A percentile compares a stretch with the other conserved stretches of the same genome.
Evolutionary conservation across 2,797 vertebrate species (phyloP).

Genomic region (Propithecus deckenii): DNA sequence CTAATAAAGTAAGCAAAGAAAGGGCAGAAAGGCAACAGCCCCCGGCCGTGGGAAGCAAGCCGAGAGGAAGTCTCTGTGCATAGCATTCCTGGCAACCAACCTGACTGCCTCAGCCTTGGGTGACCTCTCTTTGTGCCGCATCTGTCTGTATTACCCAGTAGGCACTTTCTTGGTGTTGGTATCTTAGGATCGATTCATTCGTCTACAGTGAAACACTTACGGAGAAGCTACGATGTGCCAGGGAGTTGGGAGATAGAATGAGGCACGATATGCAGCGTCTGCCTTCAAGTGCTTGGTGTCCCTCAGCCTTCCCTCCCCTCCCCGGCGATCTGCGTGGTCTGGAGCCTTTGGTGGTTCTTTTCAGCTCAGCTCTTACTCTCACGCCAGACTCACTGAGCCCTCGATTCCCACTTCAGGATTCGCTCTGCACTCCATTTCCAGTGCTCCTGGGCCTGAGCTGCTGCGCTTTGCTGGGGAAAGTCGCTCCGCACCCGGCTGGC

Average conservation of each 20-base stretch:
- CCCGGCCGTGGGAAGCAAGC: not conserved
- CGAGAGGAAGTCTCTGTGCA: not conserved
- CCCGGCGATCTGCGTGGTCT: not conserved
- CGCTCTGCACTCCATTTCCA: not conserved
- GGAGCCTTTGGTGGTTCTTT: not conserved
- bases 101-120: fast-evolving
- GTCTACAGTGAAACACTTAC: not conserved
- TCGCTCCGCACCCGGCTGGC: not conserved
- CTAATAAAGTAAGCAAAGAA: not conserved
- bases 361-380: not conserved
- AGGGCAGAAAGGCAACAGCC: not conserved
- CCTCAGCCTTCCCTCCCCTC: not conserved
- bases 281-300: not conserved
- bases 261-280: not conserved
- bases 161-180: not conserved
- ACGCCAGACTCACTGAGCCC: not conserved
- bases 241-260: not conserved
- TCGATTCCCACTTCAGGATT: not conserved
- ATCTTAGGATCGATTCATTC: not conserved
- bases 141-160: not conserved
- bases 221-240: not conserved
- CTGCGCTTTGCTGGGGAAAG: not conserved
- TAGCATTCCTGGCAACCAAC: not conserved
- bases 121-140: not conserved
- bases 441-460: not conserved